Base-by-base conservation (phyloP, 2,888 invertebrate species). In the Scrobipalpa costella region DNA sequence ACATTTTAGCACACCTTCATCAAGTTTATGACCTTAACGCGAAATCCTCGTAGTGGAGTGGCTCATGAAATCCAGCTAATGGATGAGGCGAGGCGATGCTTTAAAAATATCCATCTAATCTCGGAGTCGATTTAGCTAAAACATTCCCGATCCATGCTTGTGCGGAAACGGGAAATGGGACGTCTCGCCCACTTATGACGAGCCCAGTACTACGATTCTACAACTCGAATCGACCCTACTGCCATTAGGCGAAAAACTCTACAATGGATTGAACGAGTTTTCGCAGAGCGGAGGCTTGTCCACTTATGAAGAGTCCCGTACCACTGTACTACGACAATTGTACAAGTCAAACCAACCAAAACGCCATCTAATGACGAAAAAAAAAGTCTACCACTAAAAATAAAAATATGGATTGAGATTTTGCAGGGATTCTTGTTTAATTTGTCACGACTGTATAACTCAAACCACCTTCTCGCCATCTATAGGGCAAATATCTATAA, bases 41-140 rank as follows among this genome's bases (percentile, higher is more conserved):
- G 74, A 75, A 78, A 80, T 79, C 76, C 77, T 78, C 77, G 74
- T 76, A 77, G 73, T 76, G 66, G 71, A 78, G 76, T 70, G 77
- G 77, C 80, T 84, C 83, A 78, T 81, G 81, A 85, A 84, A 85
- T 82, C 78, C 78, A 76, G 80, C 85, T 87, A 87, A 88, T 87
- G 87, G 87, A 86, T 80, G 77, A 83, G 79, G 80, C 85, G 84
- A 80, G 80, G 82, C 78, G 77, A 78, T 81, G 83, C 78, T 83
- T 86, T 85, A 85, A 87, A 85, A 86, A 86, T 86, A 86, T 85
- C 84, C 83, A 78, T 83, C 81, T 84, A 84, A 86, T 84, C 83
- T 79, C 74, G 72, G 79, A 83, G 83, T 82, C 85, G 83, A 85
- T 85, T 83, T 81, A 83, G 80, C 82, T 84, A 82, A 85, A 85